These are phyloP conservation scores for Hypomecis atomaria DNA, from an alignment of 2,888 invertebrate species.

Conservation along the genomic window DNA sequence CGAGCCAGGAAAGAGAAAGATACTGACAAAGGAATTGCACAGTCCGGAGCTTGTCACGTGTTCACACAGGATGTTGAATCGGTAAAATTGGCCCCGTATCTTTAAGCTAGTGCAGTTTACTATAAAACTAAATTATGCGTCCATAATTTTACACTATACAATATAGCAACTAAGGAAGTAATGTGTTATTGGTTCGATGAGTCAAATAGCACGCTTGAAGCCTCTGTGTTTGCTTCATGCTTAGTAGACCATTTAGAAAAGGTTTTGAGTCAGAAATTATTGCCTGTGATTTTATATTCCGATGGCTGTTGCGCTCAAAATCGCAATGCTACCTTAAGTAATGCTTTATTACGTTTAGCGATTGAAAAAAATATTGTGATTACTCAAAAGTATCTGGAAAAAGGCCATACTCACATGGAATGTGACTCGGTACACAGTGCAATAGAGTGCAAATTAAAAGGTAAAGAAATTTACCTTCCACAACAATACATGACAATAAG, in stretches of 20 bases:
- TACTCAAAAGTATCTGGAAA: constrained; percentile 35
- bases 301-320: constrained; percentile 45
- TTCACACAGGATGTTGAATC: constrained; percentile 47
- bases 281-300: constrained; percentile 44
- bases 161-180: constrained; percentile 38
- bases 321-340: constrained; percentile 40
- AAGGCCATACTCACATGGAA: constrained; percentile 39
- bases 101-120: constrained; percentile 47
- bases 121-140: constrained; percentile 48
- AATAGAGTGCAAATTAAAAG: constrained; percentile 33
- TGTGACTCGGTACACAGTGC: constrained; percentile 35
- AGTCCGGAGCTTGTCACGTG: constrained; percentile 33
- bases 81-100: constrained; percentile 45
- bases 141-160: constrained; percentile 44
- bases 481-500: constrained; percentile 10
- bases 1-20: constrained; percentile 43
- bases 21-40: constrained; percentile 21
- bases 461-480: constrained; percentile 27
- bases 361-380: constrained; percentile 40
- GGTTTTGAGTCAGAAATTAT: constrained; percentile 34
- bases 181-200: constrained; percentile 46
- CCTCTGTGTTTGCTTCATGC: constrained; percentile 37
- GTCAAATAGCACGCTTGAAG: constrained; percentile 36
- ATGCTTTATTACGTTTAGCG: constrained; percentile 40
- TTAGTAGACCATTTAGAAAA: constrained; percentile 35